These are phyloP conservation scores for Lithophane ornitopus DNA, from an alignment of 2,888 invertebrate species.

Conservation along the genomic window DNA sequence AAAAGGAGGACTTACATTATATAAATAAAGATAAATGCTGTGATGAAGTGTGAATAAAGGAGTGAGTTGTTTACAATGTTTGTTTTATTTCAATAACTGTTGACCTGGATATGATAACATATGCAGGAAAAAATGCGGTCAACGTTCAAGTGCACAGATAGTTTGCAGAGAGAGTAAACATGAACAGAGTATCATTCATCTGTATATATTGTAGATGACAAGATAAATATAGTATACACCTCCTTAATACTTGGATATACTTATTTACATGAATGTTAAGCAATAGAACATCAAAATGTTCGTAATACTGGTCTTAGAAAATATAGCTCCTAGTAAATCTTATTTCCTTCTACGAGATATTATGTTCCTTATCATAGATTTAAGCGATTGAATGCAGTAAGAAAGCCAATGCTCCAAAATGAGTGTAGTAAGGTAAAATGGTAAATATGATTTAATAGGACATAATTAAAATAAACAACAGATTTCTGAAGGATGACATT, in stretches of 20 bases:
- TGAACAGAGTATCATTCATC: not conserved
- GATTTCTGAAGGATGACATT: not conserved
- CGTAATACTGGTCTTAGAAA: not conserved
- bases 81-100: conserved; percentile 66
- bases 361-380: not conserved
- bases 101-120: conserved; percentile 23
- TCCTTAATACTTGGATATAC: not conserved
- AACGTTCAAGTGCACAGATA: conserved; percentile 46
- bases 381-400: not conserved
- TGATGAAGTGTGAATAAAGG: conserved; percentile 76
- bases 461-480: not conserved
- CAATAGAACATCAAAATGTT: not conserved
- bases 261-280: not conserved
- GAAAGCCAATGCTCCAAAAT: not conserved
- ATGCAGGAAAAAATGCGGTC: conserved; percentile 23
- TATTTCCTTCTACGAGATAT: not conserved
- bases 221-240: not conserved
- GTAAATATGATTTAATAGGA: not conserved
- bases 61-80: conserved; percentile 74
- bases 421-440: no score
- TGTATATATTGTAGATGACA: not conserved
- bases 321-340: not conserved
- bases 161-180: not conserved
- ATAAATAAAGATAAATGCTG: conserved; percentile 62
- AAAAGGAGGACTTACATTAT: conserved; percentile 41